Percentiles rank a stretch among this genome's conserved stretches.
phyloP scores from a whole-genome alignment of 2,797 vertebrate species.

The Sebastes itinus region DNA sequence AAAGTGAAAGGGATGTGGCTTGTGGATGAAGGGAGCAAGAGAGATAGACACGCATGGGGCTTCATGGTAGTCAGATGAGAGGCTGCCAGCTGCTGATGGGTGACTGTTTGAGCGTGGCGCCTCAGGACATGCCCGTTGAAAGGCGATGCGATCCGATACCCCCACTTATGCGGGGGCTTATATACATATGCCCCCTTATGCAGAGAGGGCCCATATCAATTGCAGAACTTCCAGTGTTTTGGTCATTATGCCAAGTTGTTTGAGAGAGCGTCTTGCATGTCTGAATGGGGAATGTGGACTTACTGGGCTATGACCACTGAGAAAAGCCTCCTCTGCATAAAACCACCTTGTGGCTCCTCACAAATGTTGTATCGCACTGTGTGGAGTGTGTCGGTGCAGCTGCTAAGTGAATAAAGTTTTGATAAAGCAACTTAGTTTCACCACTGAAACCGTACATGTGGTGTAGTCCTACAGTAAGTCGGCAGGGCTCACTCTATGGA shows the following conservation, averaged over 20 bases:
- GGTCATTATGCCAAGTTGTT: constrained; percentile 75
- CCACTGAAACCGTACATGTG: not conserved
- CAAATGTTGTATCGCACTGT: constrained; percentile 18
- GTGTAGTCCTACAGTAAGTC: not conserved
- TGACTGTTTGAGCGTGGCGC: constrained; percentile 81
- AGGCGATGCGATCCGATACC: constrained; percentile 79
- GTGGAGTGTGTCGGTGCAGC: constrained; percentile 34
- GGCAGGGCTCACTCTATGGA: not conserved
- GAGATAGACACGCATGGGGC: constrained; percentile 70
- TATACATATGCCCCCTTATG: constrained; percentile 74
- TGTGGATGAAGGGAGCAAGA: constrained; percentile 70
- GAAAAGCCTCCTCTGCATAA: constrained; percentile 65
- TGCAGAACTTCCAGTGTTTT: constrained; percentile 69
- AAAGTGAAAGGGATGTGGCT: constrained; percentile 74
- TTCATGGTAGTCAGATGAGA: constrained; percentile 87
- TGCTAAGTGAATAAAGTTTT: constrained; percentile 34
- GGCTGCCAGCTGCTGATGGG: constrained; percentile 76
- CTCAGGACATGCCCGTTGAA: constrained; percentile 81
- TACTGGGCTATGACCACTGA: constrained; percentile 70
- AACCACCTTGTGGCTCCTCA: constrained; percentile 38
- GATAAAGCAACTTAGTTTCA: constrained; percentile 22
- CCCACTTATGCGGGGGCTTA: constrained; percentile 74
- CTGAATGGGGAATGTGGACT: constrained; percentile 66
- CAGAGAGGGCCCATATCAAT: constrained; percentile 66
- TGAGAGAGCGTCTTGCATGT: constrained; percentile 67